These are phyloP conservation scores for Meandrusa payeni DNA, from an alignment of 2,888 invertebrate genomes.

Conservation along the genomic window DNA sequence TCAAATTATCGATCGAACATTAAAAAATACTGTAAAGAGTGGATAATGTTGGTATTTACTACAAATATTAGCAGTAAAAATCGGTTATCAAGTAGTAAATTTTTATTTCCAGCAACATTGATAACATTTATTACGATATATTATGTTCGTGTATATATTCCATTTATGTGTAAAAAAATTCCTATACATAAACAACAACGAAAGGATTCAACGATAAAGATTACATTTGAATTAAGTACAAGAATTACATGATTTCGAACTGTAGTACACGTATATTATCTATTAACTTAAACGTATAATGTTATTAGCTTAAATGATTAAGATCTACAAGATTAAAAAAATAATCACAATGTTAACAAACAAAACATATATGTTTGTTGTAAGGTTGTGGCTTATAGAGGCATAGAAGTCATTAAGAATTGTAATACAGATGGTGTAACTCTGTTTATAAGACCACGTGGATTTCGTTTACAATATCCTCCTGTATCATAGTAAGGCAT, in stretches of 20 bases:
- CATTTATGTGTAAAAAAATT: constrained; percentile 38
- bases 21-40: no score
- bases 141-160: constrained; percentile 33
- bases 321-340: neutral
- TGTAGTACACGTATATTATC: neutral
- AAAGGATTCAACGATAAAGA: constrained; percentile 3
- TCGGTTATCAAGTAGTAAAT: constrained; percentile 12
- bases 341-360: constrained; percentile 1
- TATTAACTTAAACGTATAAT: neutral
- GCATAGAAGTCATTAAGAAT: no score
- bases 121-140: constrained; percentile 46
- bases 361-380: neutral
- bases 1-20: no score
- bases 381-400: no score
- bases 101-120: constrained; percentile 65
- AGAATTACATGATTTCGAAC: constrained; percentile 13
- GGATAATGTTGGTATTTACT: no score
- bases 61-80: constrained; percentile 21
- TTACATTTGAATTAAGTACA: constrained; percentile 20
- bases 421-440: no score
- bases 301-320: no score
- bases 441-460: no score
- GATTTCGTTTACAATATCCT: no score
- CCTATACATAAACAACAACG: constrained; percentile 9
- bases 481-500: no score